Evolutionary conservation across 2,113 vertebrate genomes (phyloP).

Genomic region (Sinocyclocheilus maitianheensis): DNA sequence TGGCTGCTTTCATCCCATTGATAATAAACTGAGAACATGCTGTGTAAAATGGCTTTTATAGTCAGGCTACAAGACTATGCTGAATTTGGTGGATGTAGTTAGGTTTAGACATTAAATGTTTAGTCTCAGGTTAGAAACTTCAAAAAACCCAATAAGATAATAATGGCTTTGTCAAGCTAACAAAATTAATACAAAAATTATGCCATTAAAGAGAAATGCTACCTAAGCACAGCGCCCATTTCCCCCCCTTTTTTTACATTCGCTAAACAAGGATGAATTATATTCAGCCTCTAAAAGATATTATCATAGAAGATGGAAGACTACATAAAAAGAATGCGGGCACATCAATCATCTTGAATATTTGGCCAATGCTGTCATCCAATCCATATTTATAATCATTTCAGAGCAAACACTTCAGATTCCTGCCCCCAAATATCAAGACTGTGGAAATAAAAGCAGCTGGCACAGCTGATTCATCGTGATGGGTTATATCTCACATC

Average conservation of each 20-base stretch:
- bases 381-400: conserved; percentile 71
- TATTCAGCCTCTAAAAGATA: conserved; percentile 53
- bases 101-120: too few relatives aligned
- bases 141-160: too few relatives aligned
- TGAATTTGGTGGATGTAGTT: background rate
- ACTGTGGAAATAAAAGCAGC: conserved; percentile 63
- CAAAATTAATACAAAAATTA: background rate
- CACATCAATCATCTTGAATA: conserved; percentile 76
- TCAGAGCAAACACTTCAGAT: conserved; percentile 64
- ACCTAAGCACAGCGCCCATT: background rate
- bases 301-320: conserved; percentile 59
- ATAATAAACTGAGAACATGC: background rate
- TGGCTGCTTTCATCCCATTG: background rate
- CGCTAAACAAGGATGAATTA: conserved; percentile 2
- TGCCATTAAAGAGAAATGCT: background rate
- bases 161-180: background rate
- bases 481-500: conserved; percentile 60
- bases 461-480: conserved; percentile 72
- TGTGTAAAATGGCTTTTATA: background rate
- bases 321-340: conserved; percentile 51
- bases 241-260: background rate
- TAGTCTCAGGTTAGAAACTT: too few relatives aligned
- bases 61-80: background rate
- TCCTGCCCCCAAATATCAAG: conserved; percentile 68
- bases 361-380: conserved; percentile 71